These are phyloP conservation scores for Calephelis perditalis DNA, from an alignment of 2,888 invertebrate species.

Conservation along the genomic window DNA sequence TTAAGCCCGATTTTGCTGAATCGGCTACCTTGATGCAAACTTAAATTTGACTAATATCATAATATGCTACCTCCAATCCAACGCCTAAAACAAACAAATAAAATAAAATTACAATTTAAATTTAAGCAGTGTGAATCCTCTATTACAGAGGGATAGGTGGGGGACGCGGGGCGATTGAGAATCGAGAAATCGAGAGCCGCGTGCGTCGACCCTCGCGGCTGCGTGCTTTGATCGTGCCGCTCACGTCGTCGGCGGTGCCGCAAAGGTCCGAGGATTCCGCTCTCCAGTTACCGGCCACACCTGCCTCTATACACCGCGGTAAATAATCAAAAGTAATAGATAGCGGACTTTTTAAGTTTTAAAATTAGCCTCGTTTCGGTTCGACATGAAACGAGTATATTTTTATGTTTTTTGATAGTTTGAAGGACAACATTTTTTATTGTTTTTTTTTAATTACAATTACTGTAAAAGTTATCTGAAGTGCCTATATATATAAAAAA, in stretches of 20 bases:
- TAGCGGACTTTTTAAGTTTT: conserved; percentile 10
- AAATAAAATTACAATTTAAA: too few species aligned
- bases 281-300: conserved; percentile 44
- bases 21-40: too few species aligned
- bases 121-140: conserved; percentile 11
- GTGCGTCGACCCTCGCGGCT: conserved; percentile 67
- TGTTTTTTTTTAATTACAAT: too few species aligned
- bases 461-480: too few species aligned
- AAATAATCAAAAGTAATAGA: conserved; percentile 19
- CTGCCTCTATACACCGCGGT: conserved; percentile 32
- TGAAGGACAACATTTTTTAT: too few species aligned
- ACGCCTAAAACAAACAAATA: too few species aligned
- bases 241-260: conserved; percentile 39
- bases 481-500: too few species aligned
- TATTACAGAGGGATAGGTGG: conserved; percentile 29
- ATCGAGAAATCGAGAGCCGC: conserved; percentile 51
- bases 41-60: too few species aligned
- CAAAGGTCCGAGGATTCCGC: conserved; percentile 40
- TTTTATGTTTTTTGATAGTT: too few species aligned
- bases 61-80: too few species aligned
- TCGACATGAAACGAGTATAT: neutral
- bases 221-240: conserved; percentile 62
- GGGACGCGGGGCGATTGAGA: conserved; percentile 42
- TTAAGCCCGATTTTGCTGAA: too few species aligned
- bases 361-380: conserved; percentile 1